phyloP scores from a whole-genome alignment of 2,888 invertebrate genomes.

The Lymantria dispar region DNA sequence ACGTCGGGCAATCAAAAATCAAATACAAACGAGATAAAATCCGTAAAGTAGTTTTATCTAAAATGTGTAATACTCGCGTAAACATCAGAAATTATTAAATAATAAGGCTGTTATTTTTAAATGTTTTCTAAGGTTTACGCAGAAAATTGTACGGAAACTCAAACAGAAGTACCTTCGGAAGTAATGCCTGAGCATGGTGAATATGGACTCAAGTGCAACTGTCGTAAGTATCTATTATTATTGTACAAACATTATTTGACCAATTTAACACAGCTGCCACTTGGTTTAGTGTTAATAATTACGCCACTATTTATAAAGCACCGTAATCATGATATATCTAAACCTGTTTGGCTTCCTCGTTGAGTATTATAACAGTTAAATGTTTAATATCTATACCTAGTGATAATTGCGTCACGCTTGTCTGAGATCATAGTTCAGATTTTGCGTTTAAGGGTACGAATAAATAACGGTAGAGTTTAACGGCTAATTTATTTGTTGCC shows the following conservation, averaged over 20 bases:
- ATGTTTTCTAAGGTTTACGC: slow-evolving; percentile 30
- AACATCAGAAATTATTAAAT: too few relatives aligned
- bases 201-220: slow-evolving; percentile 52
- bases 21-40: too few relatives aligned
- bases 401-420: background rate
- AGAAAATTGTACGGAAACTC: slow-evolving; percentile 21
- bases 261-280: background rate
- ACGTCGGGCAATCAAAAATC: too few relatives aligned
- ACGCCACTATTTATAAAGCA: background rate
- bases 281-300: background rate
- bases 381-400: background rate
- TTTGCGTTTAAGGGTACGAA: background rate
- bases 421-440: background rate
- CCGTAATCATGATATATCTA: background rate
- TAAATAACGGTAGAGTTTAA: background rate
- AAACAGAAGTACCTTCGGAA: slow-evolving; percentile 5
- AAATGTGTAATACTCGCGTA: too few relatives aligned
- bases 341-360: background rate
- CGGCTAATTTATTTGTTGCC: background rate
- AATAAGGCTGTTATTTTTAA: background rate
- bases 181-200: slow-evolving; percentile 28
- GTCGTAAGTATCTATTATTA: slow-evolving; percentile 57
- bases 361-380: background rate
- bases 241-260: background rate
- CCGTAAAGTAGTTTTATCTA: too few relatives aligned